Conservation (phyloP, 2,113 vertebrate species). For the Miniopterus natalensis region DNA sequence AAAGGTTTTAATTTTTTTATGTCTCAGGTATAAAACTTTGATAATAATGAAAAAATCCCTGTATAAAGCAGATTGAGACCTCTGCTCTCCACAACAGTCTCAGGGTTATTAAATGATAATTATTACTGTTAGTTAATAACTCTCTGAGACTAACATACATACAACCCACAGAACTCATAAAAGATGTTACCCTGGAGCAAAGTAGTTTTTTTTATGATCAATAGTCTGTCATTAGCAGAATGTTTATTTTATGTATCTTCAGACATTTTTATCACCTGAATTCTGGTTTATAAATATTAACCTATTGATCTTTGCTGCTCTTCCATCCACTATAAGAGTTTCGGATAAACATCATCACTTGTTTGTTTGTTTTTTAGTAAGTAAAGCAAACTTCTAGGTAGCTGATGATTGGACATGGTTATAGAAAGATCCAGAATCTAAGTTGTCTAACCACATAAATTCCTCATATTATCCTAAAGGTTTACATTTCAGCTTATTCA, state of each 20-base stretch:
- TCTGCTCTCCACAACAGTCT: slow-evolving; percentile 44
- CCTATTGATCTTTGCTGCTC: slow-evolving; percentile 76
- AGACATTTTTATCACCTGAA: slow-evolving; percentile 73
- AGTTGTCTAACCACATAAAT: slow-evolving; percentile 41
- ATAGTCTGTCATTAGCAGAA: slow-evolving; percentile 77
- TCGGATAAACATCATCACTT: slow-evolving; percentile 54
- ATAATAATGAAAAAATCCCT: background rate
- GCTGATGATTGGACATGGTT: background rate
- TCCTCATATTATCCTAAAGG: background rate
- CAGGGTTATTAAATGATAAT: slow-evolving; percentile 62
- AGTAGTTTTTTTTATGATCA: slow-evolving; percentile 74
- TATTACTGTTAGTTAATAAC: slow-evolving; percentile 59
- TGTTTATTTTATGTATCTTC: slow-evolving; percentile 78
- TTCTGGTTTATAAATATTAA: slow-evolving; percentile 77
- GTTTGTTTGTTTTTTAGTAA: too few relatives aligned
- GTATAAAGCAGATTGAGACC: background rate
- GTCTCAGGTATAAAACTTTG: slow-evolving; percentile 32
- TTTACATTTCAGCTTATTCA: background rate
- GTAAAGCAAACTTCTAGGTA: slow-evolving; percentile 36
- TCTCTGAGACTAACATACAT: background rate
- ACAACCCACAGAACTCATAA: slow-evolving; percentile 56
- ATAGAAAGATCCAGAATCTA: slow-evolving; percentile 41
- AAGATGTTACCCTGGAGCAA: slow-evolving; percentile 60
- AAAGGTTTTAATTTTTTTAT: slow-evolving; percentile 13
- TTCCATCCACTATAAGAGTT: slow-evolving; percentile 25